phyloP scores from a whole-genome alignment of 2,888 invertebrate genomes.

The Acleris sparsana region DNA sequence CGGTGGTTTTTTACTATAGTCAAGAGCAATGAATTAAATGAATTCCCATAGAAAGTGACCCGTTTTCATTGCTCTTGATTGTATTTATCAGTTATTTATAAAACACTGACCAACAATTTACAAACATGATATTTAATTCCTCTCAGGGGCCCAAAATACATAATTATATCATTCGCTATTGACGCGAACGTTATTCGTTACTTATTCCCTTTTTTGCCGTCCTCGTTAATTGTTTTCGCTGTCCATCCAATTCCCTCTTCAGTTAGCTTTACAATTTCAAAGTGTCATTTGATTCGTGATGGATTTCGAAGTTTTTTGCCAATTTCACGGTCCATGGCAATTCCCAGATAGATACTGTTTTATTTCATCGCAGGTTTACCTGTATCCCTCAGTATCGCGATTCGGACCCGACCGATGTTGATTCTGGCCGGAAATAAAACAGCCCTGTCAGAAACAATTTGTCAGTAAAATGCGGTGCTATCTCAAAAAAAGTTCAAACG shows the following conservation, averaged over 20 bases:
- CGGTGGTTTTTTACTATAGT: too few species aligned
- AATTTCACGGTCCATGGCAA: slow-evolving; percentile 75
- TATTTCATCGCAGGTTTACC: slow-evolving; percentile 56
- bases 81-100: too few species aligned
- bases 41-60: too few species aligned
- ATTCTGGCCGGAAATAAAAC: not conserved
- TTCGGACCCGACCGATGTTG: slow-evolving; percentile 2
- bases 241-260: slow-evolving; percentile 74
- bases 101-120: too few species aligned
- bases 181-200: slow-evolving; percentile 51
- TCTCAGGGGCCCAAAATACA: too few species aligned
- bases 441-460: slow-evolving; percentile 3
- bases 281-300: slow-evolving; percentile 82
- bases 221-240: slow-evolving; percentile 76
- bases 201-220: slow-evolving; percentile 75
- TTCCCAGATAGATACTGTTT: slow-evolving; percentile 65
- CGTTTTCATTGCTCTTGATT: too few species aligned
- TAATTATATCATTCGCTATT: too few species aligned
- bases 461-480: not conserved
- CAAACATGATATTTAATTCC: too few species aligned
- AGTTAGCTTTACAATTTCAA: slow-evolving; percentile 79
- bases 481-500: not conserved
- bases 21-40: too few species aligned
- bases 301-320: slow-evolving; percentile 78
- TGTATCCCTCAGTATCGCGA: slow-evolving; percentile 4